Evolutionary conservation across 1,140 invertebrate genomes (phyloP).

Genomic region (Planococcus citri): DNA sequence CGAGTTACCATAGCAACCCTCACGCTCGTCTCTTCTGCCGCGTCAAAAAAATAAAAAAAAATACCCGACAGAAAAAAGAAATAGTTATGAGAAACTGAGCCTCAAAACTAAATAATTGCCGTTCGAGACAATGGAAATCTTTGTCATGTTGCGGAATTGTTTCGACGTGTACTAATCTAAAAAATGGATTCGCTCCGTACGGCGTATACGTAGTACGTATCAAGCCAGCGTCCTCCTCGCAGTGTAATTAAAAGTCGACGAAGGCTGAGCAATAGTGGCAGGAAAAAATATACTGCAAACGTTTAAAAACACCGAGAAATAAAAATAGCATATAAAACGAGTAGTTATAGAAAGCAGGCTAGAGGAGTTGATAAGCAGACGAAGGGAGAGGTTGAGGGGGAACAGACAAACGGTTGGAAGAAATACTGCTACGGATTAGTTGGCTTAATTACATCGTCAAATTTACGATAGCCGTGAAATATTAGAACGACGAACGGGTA

Average conservation of each 20-base stretch:
- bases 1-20: background rate
- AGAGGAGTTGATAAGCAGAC: no score
- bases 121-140: background rate
- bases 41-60: background rate
- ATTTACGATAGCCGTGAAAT: background rate
- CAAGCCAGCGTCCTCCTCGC: no score
- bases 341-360: no score
- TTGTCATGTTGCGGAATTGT: background rate
- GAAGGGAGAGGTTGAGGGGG: no score
- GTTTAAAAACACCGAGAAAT: background rate
- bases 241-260: background rate
- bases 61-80: background rate
- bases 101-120: conserved; percentile 3
- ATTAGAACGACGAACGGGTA: no score
- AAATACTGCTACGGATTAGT: background rate
- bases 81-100: background rate
- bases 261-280: background rate
- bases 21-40: background rate
- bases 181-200: background rate
- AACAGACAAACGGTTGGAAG: background rate
- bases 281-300: background rate
- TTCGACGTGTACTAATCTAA: background rate
- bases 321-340: no score
- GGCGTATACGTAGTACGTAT: background rate
- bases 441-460: conserved; percentile 3